These are phyloP conservation scores for Cassiopea andromeda DNA, from an alignment of 30 jellyfish, hydroid and myxozoan genomes.

Conservation along the genomic window DNA sequence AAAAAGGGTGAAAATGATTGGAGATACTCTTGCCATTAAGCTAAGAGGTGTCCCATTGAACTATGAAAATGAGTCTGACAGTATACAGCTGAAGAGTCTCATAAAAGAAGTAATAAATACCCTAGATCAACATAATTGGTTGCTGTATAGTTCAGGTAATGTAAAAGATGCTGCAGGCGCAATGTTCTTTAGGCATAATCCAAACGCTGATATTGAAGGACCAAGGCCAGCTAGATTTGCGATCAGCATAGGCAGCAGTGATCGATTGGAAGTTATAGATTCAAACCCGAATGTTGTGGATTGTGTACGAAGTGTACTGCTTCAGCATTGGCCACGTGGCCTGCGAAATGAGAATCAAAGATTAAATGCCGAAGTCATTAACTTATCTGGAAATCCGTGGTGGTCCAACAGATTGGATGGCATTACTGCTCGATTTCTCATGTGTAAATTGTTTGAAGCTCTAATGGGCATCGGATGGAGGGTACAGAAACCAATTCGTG, in stretches of 20 bases:
- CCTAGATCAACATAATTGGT: slow-evolving; percentile 40
- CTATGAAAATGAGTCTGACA: slow-evolving; percentile 22
- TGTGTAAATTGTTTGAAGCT: slow-evolving; percentile 57
- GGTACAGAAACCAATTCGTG: slow-evolving; percentile 49
- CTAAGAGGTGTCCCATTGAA: slow-evolving; percentile 78
- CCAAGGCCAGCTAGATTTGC: slow-evolving; percentile 46
- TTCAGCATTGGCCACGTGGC: slow-evolving; percentile 71
- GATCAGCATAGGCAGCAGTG: slow-evolving; percentile 48
- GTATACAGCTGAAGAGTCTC: slow-evolving; percentile 37
- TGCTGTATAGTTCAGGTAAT: slow-evolving; percentile 41
- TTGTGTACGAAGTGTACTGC: slow-evolving; percentile 22
- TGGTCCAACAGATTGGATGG: slow-evolving; percentile 74
- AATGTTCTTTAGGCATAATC: slow-evolving; percentile 32
- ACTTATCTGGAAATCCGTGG: slow-evolving; percentile 83
- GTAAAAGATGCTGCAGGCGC: slow-evolving; percentile 46
- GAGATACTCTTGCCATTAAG: slow-evolving; percentile 36
- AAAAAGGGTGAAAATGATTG: neutral
- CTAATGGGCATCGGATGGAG: slow-evolving; percentile 67
- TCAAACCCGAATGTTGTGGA: slow-evolving; percentile 36
- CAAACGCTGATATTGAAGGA: slow-evolving; percentile 30
- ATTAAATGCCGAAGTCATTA: slow-evolving; percentile 62
- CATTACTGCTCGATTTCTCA: slow-evolving; percentile 41
- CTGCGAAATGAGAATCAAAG: slow-evolving; percentile 52
- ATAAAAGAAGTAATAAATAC: slow-evolving; percentile 52
- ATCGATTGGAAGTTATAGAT: slow-evolving; percentile 65